Base-by-base conservation (phyloP, 2,888 invertebrate genomes). In the Polyploca ridens region DNA sequence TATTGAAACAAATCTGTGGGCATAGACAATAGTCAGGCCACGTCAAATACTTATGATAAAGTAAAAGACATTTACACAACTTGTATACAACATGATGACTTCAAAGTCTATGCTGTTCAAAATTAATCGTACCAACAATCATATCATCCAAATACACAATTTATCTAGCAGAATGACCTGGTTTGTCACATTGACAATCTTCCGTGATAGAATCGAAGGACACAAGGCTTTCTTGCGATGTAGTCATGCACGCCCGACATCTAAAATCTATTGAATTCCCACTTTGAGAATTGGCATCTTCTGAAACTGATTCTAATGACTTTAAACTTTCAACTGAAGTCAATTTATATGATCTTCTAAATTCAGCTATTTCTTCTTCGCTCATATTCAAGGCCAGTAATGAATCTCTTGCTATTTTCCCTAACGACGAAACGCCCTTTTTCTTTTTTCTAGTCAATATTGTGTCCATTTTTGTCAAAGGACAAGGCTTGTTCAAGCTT, bases 361-460 rank as follows among this genome's bases (percentile, higher is more conserved):
- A 91, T 19, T 94, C 94, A 0, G 91, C 90, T 2, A 94, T 91
- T 14, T 94, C 94, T 3, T 94, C 94, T 4, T 94, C 94, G 13
- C 88, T 90, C 91, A 94, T 93, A 69, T 94, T 94, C 7, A 94
- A 69, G 0, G 94, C 94, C 19, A 94, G 70, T 0, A 94, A 73
- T 0, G 94, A 94, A 70, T 94, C 94, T 44, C 89, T 81, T 8
- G 94, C 94, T 73, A 94, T 93, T 75, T 93, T 94, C 0, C 94
- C 94, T 5, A 94, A 63, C 13, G 92, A 92, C 0, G 90, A 91
- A 0, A 93, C 89, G 2, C 54, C 54, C 19, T 54, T 54, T 14
- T 89, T 93, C 66, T 91, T 91, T 74, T 90, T 93, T 73, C 91
- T 93, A 66, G 89, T 93, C 13, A 89, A 46, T 14, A 88, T 78